These are phyloP conservation scores for Heterochromis multidens DNA, from an alignment of 2,113 vertebrate genomes.

Conservation along the genomic window DNA sequence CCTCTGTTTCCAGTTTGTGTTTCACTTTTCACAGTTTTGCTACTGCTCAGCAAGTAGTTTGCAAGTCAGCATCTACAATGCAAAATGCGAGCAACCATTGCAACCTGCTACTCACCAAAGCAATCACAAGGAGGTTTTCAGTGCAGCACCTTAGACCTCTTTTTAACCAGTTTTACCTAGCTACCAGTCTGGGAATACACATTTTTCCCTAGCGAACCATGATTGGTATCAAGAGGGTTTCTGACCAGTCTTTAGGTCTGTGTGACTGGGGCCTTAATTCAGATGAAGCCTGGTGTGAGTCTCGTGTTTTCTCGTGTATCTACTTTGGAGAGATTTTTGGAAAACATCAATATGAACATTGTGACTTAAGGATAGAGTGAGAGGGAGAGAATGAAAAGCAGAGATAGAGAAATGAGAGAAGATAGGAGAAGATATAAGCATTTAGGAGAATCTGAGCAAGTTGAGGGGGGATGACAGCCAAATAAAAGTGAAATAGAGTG, in stretches of 20 bases:
- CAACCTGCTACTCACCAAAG: not conserved
- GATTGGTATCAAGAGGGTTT: not conserved
- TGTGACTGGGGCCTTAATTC: not conserved
- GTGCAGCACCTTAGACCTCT: not conserved
- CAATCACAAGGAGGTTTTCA: not conserved
- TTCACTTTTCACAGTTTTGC: not conserved
- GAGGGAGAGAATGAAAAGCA: not conserved
- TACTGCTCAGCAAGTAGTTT: not conserved
- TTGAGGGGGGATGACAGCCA: not conserved
- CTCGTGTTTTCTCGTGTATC: slow-evolving; percentile 38
- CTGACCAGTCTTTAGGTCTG: not conserved
- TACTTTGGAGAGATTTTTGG: slow-evolving; percentile 33
- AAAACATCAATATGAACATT: slow-evolving; percentile 15
- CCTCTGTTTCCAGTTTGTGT: not conserved
- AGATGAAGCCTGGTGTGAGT: not conserved
- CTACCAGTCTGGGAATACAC: not conserved
- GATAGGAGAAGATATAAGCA: slow-evolving; percentile 7
- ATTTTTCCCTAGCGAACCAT: not conserved
- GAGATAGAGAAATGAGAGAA: not conserved
- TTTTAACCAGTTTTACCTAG: too few species aligned
- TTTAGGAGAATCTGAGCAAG: not conserved
- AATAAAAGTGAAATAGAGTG: slow-evolving; percentile 48
- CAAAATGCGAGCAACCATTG: not conserved
- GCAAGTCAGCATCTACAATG: too few species aligned
- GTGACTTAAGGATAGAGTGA: not conserved